Evolutionary conservation across 2,113 vertebrate genomes (phyloP), one percentile per base, ranked within the genome.

Genomic region (Muscicapa adusta): DNA sequence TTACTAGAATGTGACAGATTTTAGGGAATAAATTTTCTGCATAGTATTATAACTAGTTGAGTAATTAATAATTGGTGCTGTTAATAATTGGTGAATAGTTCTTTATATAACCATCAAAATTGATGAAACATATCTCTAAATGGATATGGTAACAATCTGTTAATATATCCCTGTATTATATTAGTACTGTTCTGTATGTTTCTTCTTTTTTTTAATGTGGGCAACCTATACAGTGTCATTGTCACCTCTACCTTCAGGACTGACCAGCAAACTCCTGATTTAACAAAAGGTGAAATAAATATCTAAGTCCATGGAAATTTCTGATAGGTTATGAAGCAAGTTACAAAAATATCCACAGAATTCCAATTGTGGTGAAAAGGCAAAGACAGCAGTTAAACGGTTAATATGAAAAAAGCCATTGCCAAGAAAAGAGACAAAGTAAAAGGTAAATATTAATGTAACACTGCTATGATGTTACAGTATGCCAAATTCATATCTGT

Each of bases 391-490:
- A 88, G 33, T 60, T 60, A 92, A 91, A 60, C 5, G 12, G 89
- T 92, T 95, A 96, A 94, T 33, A 68, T 7, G 34, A 81, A 58
- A 88, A 91, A 81, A 67, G 6, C 14, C 54, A 57, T 45, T 92
- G 82, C 76, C 91, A 95, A 90, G 88, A 68, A 80, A 60, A 82
- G 87, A 96, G 85, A 85, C 66, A 93, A 89, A 88, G 88, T 85
- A 73, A 91, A 93, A 95, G 58, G 79, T 94, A 97, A 96, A 97
- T 96, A 96, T 97, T 96, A 93, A 93, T 75, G 74, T 96, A 95
- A 93, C 48, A 85, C 58, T 85, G 81, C 45, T 85, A 66, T 85
- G 84, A 89, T 88, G 91, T 82, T 91, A 91, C 72, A 48, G 50
- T 58, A 71, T 82, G 71, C 72, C 91, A 94, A 96, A 91, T 91